phyloP scores from a whole-genome alignment of 2,797 vertebrate genomes.

The Arnoldichthys spilopterus region DNA sequence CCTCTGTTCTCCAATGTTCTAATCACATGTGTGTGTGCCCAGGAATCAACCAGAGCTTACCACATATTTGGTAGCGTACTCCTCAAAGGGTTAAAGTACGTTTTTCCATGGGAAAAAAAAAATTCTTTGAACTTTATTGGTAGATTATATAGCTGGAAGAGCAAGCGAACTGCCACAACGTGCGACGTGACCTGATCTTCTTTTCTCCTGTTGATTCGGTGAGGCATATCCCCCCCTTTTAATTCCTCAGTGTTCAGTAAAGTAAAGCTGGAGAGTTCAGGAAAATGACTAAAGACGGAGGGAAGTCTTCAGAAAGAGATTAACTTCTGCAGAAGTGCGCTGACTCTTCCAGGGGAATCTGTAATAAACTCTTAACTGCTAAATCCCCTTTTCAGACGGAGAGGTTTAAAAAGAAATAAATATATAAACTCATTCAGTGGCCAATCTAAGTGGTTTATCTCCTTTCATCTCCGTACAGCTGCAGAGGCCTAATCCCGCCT shows the following conservation, averaged over 20 bases:
- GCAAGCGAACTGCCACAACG: neutral
- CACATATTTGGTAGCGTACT: too few relatives aligned
- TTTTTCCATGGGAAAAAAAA: neutral
- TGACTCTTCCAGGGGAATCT: constrained; percentile 62
- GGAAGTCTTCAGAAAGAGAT: constrained; percentile 53
- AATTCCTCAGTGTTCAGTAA: constrained; percentile 5
- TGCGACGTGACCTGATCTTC: neutral
- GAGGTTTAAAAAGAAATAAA: constrained; percentile 76
- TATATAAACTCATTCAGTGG: constrained; percentile 79
- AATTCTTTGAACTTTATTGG: neutral
- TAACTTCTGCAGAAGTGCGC: constrained; percentile 73
- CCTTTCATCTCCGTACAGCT: constrained; percentile 75
- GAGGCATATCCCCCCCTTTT: neutral
- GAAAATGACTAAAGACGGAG: neutral
- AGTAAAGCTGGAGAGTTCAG: constrained; percentile 7
- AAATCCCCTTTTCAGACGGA: constrained; percentile 77
- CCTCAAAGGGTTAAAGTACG: neutral
- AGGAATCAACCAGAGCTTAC: too few relatives aligned
- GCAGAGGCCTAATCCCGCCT: constrained; percentile 73
- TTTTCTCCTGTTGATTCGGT: neutral
- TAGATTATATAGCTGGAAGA: neutral
- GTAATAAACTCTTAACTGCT: constrained; percentile 55
- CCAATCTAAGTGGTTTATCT: constrained; percentile 77
- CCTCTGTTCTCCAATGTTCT: too few relatives aligned
- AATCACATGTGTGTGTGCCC: too few relatives aligned